Evolutionary conservation across 2,113 vertebrate species (phyloP).

Genomic region (Oryzias javanicus): DNA sequence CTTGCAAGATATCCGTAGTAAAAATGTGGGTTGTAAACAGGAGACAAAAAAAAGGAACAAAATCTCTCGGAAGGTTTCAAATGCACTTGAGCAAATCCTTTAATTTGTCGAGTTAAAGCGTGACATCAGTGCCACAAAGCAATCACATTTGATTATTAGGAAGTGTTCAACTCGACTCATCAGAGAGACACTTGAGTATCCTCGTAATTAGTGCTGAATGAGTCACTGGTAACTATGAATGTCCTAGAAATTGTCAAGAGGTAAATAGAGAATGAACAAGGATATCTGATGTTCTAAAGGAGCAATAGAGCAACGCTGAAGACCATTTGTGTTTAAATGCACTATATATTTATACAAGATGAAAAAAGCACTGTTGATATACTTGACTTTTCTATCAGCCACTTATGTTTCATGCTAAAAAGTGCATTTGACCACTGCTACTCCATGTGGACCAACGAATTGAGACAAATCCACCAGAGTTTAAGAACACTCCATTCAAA

Average conservation of each 20-base stretch:
- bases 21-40: neutral
- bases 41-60: constrained; percentile 11
- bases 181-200: constrained; percentile 26
- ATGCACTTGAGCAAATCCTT: constrained; percentile 33
- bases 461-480: too few relatives aligned
- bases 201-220: constrained; percentile 59
- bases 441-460: too few relatives aligned
- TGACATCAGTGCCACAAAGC: constrained; percentile 46
- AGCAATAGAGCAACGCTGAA: neutral
- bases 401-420: too few relatives aligned
- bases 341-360: too few relatives aligned
- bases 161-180: constrained; percentile 38
- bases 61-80: constrained; percentile 33
- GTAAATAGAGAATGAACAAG: constrained; percentile 25
- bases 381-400: too few relatives aligned
- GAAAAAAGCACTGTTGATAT: too few relatives aligned
- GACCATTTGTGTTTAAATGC: neutral
- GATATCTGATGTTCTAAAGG: neutral
- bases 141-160: constrained; percentile 59
- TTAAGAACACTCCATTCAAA: too few relatives aligned
- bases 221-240: too few relatives aligned
- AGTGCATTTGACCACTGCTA: too few relatives aligned
- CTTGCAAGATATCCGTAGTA: constrained; percentile 13
- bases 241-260: constrained; percentile 19
- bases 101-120: constrained; percentile 22